These are phyloP conservation scores for Pseudococcus jackbeardsleyi DNA, from an alignment of 2,888 invertebrate species.

Conservation along the genomic window DNA sequence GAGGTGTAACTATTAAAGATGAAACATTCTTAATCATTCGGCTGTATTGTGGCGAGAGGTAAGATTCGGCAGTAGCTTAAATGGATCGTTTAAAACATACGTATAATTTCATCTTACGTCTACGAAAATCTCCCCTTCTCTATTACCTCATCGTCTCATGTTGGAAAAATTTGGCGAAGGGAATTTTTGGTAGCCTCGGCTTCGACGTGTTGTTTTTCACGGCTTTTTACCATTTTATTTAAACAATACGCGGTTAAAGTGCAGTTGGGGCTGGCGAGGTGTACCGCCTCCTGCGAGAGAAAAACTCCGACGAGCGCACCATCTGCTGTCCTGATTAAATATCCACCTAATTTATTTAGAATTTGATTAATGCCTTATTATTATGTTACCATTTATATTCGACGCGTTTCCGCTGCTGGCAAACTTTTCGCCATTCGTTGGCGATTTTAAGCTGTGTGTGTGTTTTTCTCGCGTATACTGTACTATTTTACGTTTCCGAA, in stretches of 20 bases:
- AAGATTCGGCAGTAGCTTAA: not conserved
- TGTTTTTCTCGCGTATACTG: not conserved
- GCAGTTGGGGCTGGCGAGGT: not conserved
- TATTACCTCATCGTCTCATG: not conserved
- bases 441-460: not conserved
- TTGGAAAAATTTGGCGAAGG: not conserved
- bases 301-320: slow-evolving; percentile 27
- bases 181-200: not conserved
- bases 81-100: not conserved
- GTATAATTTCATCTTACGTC: not conserved
- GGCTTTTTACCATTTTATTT: not conserved
- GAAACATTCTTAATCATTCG: slow-evolving; percentile 23
- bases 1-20: not conserved
- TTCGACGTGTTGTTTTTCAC: not conserved
- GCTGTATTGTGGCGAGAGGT: not conserved
- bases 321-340: slow-evolving; percentile 55
- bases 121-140: not conserved
- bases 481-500: not conserved
- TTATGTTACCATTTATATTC: slow-evolving; percentile 56
- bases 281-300: not conserved
- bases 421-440: slow-evolving; percentile 19
- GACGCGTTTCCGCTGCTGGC: slow-evolving; percentile 27
- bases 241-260: not conserved
- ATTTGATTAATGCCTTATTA: slow-evolving; percentile 57
- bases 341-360: slow-evolving; percentile 57